phyloP scores from a whole-genome alignment of 2,113 vertebrate genomes.

The Nanger granti region DNA sequence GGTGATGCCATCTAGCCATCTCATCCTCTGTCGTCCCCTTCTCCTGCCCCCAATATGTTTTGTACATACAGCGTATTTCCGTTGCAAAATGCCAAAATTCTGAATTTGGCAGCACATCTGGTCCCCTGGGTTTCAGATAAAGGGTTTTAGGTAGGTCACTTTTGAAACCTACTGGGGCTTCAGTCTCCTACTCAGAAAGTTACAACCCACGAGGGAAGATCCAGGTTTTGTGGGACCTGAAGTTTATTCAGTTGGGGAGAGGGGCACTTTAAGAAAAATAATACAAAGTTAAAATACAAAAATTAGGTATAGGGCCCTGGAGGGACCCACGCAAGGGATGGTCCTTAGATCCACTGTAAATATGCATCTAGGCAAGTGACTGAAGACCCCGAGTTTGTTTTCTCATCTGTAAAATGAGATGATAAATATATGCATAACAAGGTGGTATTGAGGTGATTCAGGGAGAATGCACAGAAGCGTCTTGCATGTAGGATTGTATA shows the following conservation, averaged over 20 bases:
- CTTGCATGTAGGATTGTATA: rapidly evolving
- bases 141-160: neutral
- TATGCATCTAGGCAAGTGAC: neutral
- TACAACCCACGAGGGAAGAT: neutral
- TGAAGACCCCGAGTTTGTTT: neutral
- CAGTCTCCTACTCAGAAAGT: neutral
- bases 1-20: too few species aligned
- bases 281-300: neutral
- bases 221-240: neutral
- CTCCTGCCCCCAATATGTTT: neutral
- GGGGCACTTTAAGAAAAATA: neutral
- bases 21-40: too few species aligned
- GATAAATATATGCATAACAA: neutral
- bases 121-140: neutral
- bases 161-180: neutral
- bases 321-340: neutral
- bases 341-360: neutral
- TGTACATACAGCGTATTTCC: rapidly evolving
- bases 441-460: neutral
- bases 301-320: neutral
- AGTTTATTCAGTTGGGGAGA: neutral
- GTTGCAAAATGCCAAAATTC: neutral
- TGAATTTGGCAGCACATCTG: neutral
- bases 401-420: neutral
- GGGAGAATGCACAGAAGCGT: neutral